Evolutionary conservation across 2,113 vertebrate species (phyloP).

Genomic region (Pseudolaguvia tuberculata): DNA sequence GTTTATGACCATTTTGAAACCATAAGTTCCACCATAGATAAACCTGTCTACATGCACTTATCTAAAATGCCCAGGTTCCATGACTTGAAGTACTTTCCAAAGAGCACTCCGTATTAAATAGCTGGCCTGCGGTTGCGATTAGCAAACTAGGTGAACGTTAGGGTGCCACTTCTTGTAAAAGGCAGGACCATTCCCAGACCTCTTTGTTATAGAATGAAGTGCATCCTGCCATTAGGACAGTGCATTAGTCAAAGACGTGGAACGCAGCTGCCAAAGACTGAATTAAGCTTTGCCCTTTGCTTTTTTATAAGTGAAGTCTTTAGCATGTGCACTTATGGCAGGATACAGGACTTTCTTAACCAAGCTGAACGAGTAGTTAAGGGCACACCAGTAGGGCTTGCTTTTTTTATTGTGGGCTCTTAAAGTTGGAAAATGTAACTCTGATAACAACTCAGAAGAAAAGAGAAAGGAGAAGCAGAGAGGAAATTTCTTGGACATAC

Average conservation of each 20-base stretch:
- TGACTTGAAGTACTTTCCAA: conserved; percentile 56
- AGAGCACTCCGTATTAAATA: conserved; percentile 56
- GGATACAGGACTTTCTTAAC: conserved; percentile 8
- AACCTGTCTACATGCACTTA: conserved; percentile 32
- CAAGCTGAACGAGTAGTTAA: not conserved
- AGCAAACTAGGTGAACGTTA: conserved; percentile 59
- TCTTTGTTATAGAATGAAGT: conserved; percentile 54
- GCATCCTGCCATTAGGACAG: conserved; percentile 42
- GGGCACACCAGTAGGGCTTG: not conserved
- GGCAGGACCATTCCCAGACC: conserved; percentile 51
- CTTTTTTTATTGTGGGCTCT: too few relatives aligned
- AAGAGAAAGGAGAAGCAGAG: not conserved
- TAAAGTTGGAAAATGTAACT: not conserved
- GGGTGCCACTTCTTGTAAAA: conserved; percentile 52
- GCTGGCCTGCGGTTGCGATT: conserved; percentile 53
- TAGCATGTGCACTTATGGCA: not conserved
- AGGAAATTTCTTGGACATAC: not conserved
- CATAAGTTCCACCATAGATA: conserved; percentile 35
- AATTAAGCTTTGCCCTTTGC: conserved; percentile 31
- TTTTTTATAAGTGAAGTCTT: conserved; percentile 13
- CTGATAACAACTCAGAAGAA: not conserved
- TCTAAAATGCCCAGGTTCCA: conserved; percentile 44
- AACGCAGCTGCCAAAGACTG: conserved; percentile 30
- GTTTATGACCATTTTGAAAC: conserved; percentile 29
- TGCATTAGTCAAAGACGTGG: conserved; percentile 51